phyloP scores from a whole-genome alignment of 1,140 invertebrate species.

The Cherax destructor region DNA sequence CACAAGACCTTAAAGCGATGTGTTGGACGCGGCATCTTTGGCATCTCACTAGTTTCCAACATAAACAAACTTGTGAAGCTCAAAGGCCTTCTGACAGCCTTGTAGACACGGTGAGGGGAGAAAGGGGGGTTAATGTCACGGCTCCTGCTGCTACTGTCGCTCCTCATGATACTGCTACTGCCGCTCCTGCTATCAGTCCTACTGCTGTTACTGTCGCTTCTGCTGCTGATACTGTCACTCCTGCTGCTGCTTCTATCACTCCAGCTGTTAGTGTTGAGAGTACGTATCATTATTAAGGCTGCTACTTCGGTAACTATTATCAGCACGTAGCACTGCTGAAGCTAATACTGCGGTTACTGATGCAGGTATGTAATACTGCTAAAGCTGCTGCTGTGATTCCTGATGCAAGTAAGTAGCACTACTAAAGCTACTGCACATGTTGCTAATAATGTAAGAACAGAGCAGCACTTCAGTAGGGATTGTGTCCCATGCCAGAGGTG shows the following conservation, averaged over 20 bases:
- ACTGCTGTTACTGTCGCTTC: background rate
- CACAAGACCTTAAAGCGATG: conserved; percentile 32
- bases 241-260: background rate
- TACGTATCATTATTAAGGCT: background rate
- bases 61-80: conserved; percentile 57
- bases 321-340: too few relatives aligned
- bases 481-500: too few relatives aligned
- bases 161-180: background rate
- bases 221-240: background rate
- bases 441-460: too few relatives aligned
- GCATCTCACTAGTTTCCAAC: conserved; percentile 37
- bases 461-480: too few relatives aligned
- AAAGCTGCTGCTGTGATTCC: too few relatives aligned
- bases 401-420: too few relatives aligned
- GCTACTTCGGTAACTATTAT: background rate
- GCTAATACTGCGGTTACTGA: too few relatives aligned
- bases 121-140: background rate
- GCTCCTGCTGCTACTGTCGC: background rate
- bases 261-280: background rate
- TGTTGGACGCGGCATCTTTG: conserved; percentile 41
- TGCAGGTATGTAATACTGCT: too few relatives aligned
- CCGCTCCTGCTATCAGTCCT: background rate
- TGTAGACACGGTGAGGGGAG: conserved; percentile 1
- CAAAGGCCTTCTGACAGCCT: conserved; percentile 26
- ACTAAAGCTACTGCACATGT: too few relatives aligned